Evolutionary conservation across 35 echinoderm and acorn worm genomes (phyloP).

Genomic region (Holothuria glaberrima): DNA sequence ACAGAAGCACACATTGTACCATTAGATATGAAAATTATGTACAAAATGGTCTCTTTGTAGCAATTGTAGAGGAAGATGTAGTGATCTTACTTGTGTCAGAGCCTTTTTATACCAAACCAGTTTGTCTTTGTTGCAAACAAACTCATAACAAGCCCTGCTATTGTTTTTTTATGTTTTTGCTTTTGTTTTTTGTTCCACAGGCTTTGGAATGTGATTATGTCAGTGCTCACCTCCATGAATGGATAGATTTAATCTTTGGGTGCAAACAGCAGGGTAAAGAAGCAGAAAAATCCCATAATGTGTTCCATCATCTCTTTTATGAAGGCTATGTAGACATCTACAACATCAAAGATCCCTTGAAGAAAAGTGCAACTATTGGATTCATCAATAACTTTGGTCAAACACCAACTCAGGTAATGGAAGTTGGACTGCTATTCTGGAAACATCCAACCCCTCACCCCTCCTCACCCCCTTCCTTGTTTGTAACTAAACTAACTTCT

Average conservation of each 20-base stretch:
- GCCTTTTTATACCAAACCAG: no score
- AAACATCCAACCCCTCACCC: no score
- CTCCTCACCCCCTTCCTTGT: no score
- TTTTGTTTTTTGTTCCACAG: constrained; percentile 15
- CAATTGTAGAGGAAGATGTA: no score
- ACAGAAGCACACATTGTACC: no score
- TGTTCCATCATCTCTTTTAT: constrained; percentile 95
- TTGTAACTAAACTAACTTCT: no score
- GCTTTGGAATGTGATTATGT: constrained; percentile 98
- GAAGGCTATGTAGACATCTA: constrained; percentile 99
- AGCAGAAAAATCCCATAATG: constrained; percentile 86
- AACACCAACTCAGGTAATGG: constrained; percentile 86
- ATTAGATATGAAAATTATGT: no score
- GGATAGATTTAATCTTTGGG: constrained; percentile 99
- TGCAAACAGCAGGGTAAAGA: constrained; percentile 97
- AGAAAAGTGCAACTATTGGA: constrained; percentile 94
- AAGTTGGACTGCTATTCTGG: no score
- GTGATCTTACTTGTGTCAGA: no score
- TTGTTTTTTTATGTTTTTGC: not conserved
- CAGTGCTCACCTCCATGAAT: constrained; percentile 92
- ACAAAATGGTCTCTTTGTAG: no score
- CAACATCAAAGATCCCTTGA: constrained; percentile 92
- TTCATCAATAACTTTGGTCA: constrained; percentile 99
- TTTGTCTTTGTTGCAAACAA: no score
- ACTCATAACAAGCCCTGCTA: not conserved